These are phyloP conservation scores for Odontamblyopus rebecca DNA, from an alignment of 2,797 vertebrate genomes.

Conservation along the genomic window DNA sequence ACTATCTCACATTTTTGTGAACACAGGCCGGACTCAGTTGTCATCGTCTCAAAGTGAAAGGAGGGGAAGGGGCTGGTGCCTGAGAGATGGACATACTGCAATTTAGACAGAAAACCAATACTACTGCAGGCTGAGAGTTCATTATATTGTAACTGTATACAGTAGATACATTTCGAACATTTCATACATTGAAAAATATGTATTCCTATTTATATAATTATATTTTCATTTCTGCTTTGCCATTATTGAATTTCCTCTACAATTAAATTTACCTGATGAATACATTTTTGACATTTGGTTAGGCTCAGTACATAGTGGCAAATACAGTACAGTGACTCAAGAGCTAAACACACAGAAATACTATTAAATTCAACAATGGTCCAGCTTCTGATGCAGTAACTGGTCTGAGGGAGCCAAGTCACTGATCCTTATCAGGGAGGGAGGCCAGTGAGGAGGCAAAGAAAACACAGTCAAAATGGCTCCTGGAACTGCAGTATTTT, in stretches of 20 bases:
- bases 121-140: constrained; percentile 33
- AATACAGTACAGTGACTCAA: not conserved
- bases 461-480: constrained; percentile 51
- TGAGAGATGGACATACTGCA: constrained; percentile 31
- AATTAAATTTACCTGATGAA: not conserved
- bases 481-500: constrained; percentile 46
- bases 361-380: not conserved
- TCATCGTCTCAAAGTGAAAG: constrained; percentile 39
- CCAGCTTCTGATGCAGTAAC: constrained; percentile 7
- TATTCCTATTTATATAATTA: not conserved
- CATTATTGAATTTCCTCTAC: not conserved
- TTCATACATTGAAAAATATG: not conserved
- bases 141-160: constrained; percentile 14
- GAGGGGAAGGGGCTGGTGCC: constrained; percentile 64
- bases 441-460: constrained; percentile 46
- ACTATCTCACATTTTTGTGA: constrained; percentile 40
- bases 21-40: constrained; percentile 51
- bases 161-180: not conserved
- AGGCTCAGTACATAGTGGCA: not conserved
- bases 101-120: constrained; percentile 46
- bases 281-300: not conserved
- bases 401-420: constrained; percentile 20
- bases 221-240: not conserved
- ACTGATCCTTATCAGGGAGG: constrained; percentile 44
- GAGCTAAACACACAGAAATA: not conserved